Base-by-base conservation (phyloP, 2,113 vertebrate species). In the Phrynocephalus versicolor region DNA sequence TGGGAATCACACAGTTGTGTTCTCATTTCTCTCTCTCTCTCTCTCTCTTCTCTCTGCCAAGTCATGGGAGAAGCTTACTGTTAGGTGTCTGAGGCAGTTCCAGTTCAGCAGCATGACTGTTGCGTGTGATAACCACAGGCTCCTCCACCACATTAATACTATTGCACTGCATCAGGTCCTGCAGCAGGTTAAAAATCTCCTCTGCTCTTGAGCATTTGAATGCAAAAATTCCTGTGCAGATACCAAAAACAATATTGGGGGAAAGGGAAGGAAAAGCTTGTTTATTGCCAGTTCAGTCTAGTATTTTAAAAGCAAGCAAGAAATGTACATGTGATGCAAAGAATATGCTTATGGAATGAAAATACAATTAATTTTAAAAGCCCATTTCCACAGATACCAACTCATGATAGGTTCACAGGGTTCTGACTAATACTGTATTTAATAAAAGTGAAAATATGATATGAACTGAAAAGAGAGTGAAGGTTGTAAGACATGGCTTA, bases 161-260 rank as follows among this genome's bases (percentile, higher is more conserved):
- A 96, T 99, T 99, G 82, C 98, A 98, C 90, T 99, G 99, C 99
- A 99, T 99, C 94, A 99, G 96, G 78, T 99, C 98, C 96, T 99
- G 99, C 37, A 99, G 97, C 86, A 99, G 95, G 90, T 98, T 99
- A 94, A 99, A 99, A 94, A 99, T 98, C 88, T 99, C 98, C 92
- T 99, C 99, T 1, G 99, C 99, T 89, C 98, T 96, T 70, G 98
- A 97, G 91, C 99, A 99, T 93, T 99, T 99, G 95, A 99, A 99
- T 58, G 98, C 99, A 96, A 99, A 99, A 93, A 99, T 99, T 88
- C 99, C 98, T 99, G 92, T 45, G 71, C 14, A 45, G 90, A 79
- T 79, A 51, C 87, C 83, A 60, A 70, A n/a, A 79, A 37, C 19
- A 81, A 80, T 7, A 83, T 69, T 55, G 39, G 13, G n/a, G 51